phyloP scores from a whole-genome alignment of 2,797 vertebrate genomes.

The Vespertilio murinus region DNA sequence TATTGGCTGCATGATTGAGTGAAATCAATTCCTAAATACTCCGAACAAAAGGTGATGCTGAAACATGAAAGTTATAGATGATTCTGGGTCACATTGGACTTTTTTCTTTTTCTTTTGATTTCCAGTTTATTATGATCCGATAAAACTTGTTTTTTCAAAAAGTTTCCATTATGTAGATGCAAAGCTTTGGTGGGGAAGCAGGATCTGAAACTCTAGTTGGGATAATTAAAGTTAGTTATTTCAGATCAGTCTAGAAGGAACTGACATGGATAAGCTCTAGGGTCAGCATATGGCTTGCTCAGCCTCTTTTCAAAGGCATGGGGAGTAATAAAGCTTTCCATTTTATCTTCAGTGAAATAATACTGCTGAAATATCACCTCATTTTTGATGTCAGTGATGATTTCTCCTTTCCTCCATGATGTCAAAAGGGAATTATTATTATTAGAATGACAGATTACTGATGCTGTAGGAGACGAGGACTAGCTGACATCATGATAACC shows the following conservation, averaged over 20 bases:
- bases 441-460: slow-evolving; percentile 81
- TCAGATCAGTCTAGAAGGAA: slow-evolving; percentile 68
- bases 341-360: slow-evolving; percentile 84
- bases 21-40: slow-evolving; percentile 62
- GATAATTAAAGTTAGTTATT: slow-evolving; percentile 80
- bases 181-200: slow-evolving; percentile 49
- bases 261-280: slow-evolving; percentile 78
- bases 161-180: not conserved
- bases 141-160: slow-evolving; percentile 50
- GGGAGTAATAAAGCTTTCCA: slow-evolving; percentile 84
- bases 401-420: slow-evolving; percentile 82
- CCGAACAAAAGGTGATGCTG: slow-evolving; percentile 5
- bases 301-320: slow-evolving; percentile 83
- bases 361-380: slow-evolving; percentile 84
- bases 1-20: slow-evolving; percentile 35
- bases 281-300: slow-evolving; percentile 81
- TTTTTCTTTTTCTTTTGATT: slow-evolving; percentile 31
- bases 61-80: slow-evolving; percentile 33
- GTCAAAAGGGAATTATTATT: slow-evolving; percentile 85
- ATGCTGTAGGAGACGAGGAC: slow-evolving; percentile 74
- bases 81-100: slow-evolving; percentile 1
- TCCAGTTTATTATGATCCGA: slow-evolving; percentile 21
- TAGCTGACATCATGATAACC: slow-evolving; percentile 68
- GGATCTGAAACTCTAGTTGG: slow-evolving; percentile 55
- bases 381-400: slow-evolving; percentile 85